Evolutionary conservation across 2,113 vertebrate species (phyloP), one percentile per base, ranked within the genome.

Genomic region (Chloroceryle aenea): DNA sequence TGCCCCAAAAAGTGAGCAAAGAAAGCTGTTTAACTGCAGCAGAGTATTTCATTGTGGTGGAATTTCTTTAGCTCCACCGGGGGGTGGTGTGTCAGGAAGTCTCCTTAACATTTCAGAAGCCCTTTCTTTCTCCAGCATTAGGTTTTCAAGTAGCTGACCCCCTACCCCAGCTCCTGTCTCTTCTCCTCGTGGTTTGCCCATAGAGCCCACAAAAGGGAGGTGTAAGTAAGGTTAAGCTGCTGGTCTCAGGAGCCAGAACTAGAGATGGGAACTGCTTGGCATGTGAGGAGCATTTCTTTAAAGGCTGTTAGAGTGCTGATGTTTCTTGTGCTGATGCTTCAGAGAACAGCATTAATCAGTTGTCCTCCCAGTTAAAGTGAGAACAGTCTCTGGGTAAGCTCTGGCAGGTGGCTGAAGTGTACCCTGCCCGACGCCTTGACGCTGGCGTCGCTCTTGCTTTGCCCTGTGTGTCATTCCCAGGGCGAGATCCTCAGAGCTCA

Each of bases 181-280:
- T 75, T 89, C 76, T 61, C 85, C 56, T 61, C 1, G 19, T 67
- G 68, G 72, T 75, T 96, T 1, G 40, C 89, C 43, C 74, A 56
- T 22, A 84, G 64, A 80, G 58, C 61, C 93, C 64, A 71, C 73
- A 95, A 86, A 96, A 84, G 80, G 73, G 88, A 96, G 85, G 93
- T 93, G 88, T 95, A 85, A 48, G 38, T n/a, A 48, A 94, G 95
- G 92, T 93, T 96, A 94, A 96, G 92, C 83, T 94, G 68, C 76
- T 80, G 90, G 87, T 97, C 95, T 95, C 69, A 59, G 95, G 96
- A 97, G 95, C 96, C n/a, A n/a, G n/a, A n/a, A n/a, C n/a, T 96
- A 97, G 92, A 96, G 97, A 59, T 90, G 86, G 76, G 94, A 91
- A 92, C 83, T 75, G 76, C 89, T 71, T 82, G 48, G 50, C 69